A percentile compares a stretch with the other conserved stretches of the same genome.
phyloP scores from a whole-genome alignment of 2,888 invertebrate species.

The Ferrisia virgata region DNA sequence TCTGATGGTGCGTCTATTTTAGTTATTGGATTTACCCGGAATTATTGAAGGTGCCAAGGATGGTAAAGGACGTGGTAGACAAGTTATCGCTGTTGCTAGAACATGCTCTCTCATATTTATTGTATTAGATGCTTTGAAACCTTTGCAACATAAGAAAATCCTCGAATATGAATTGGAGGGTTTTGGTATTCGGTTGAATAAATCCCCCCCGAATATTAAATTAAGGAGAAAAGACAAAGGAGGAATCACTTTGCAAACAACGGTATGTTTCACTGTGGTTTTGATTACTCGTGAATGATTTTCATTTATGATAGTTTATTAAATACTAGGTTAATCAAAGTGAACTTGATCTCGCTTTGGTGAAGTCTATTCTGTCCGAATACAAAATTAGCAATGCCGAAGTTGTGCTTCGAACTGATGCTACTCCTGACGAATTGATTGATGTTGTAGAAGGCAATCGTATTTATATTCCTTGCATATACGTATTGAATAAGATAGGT shows the following conservation, averaged over 20 bases:
- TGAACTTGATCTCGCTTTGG: slow-evolving; percentile 90
- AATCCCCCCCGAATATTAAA: slow-evolving; percentile 94
- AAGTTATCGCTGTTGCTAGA: slow-evolving; percentile 97
- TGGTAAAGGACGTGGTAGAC: slow-evolving; percentile 97
- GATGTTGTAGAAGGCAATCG: slow-evolving; percentile 98
- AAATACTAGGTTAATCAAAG: slow-evolving; percentile 70
- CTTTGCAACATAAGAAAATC: slow-evolving; percentile 90
- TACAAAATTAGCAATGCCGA: slow-evolving; percentile 99
- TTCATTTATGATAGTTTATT: neutral
- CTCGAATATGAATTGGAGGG: slow-evolving; percentile 98
- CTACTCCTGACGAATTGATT: slow-evolving; percentile 95
- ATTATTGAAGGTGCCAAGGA: slow-evolving; percentile 99
- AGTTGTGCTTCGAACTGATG: slow-evolving; percentile 89
- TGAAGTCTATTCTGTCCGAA: slow-evolving; percentile 92
- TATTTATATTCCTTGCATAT: slow-evolving; percentile 97
- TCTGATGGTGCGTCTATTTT: too few species aligned
- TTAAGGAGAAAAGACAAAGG: slow-evolving; percentile 98
- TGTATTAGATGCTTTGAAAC: slow-evolving; percentile 95
- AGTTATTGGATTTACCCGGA: slow-evolving; percentile 97
- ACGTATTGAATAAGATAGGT: slow-evolving; percentile 97
- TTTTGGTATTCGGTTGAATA: slow-evolving; percentile 93
- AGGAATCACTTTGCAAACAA: slow-evolving; percentile 89
- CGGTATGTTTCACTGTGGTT: slow-evolving; percentile 59
- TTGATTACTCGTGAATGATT: neutral
- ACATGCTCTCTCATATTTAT: slow-evolving; percentile 98